Conservation (phyloP, 2,113 vertebrate genomes). For the Pituophis catenifer region DNA sequence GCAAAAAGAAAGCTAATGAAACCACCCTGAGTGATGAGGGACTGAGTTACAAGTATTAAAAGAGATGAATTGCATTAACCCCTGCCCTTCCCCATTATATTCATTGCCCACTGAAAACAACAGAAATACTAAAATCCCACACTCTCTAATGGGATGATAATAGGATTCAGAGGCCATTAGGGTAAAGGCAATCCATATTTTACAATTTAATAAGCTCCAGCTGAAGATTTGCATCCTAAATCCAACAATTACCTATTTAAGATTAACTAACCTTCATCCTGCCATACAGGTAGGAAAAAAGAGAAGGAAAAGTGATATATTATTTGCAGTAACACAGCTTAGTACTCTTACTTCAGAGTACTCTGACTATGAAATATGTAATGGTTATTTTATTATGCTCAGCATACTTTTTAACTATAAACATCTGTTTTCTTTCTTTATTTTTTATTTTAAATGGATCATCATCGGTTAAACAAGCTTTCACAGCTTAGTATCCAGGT, state of each 20-base stretch:
- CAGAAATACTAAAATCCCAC: conserved; percentile 83
- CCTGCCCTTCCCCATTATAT: conserved; percentile 77
- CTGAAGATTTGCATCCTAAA: conserved; percentile 71
- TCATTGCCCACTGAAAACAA: conserved; percentile 84
- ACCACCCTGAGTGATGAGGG: conserved; percentile 64
- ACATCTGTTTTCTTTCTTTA: not conserved
- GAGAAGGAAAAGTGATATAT: conserved; percentile 53
- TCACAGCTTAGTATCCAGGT: not conserved
- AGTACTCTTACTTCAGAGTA: conserved; percentile 55
- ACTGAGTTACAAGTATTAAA: conserved; percentile 72
- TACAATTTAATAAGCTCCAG: conserved; percentile 78
- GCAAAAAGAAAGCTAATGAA: conserved; percentile 51
- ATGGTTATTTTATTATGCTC: conserved; percentile 37
- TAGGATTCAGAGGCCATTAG: conserved; percentile 84
- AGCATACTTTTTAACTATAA: not conserved
- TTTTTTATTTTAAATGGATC: not conserved
- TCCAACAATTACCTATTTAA: conserved; percentile 74
- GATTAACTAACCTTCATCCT: conserved; percentile 71
- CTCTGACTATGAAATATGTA: conserved; percentile 33
- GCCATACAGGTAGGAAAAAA: conserved; percentile 41
- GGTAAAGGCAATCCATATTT: conserved; percentile 90
- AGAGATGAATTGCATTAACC: conserved; percentile 78
- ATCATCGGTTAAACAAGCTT: not conserved
- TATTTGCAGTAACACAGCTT: conserved; percentile 54
- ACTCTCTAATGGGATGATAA: conserved; percentile 88